phyloP scores from a whole-genome alignment of 2,113 vertebrate genomes.

The Rhinoptilus africanus region DNA sequence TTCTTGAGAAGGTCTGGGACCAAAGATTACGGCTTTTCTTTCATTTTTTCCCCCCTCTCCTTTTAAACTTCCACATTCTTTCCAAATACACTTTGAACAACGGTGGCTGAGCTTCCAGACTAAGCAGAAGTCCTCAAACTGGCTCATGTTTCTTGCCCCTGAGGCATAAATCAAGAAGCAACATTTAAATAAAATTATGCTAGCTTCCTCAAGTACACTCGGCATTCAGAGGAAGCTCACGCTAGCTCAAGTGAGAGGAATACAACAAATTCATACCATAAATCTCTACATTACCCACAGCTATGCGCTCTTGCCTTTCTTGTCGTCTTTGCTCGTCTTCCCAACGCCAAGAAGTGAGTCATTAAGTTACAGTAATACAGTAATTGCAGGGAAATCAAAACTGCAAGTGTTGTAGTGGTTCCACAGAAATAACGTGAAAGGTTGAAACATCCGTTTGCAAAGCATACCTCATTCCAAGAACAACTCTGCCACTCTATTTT shows the following conservation, averaged over 20 bases:
- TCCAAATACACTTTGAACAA: neutral
- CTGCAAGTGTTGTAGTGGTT: neutral
- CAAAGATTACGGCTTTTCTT: neutral
- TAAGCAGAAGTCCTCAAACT: neutral
- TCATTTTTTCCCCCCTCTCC: neutral
- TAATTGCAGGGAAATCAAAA: neutral
- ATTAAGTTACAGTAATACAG: neutral
- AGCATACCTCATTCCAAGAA: neutral
- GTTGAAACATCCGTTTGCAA: neutral
- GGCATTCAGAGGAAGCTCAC: neutral
- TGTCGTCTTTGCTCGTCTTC: neutral
- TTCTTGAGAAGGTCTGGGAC: neutral
- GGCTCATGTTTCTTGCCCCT: neutral
- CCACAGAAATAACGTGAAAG: rapidly evolving
- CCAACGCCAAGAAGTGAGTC: neutral
- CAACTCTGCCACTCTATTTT: neutral
- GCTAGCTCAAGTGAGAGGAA: neutral
- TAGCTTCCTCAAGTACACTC: neutral
- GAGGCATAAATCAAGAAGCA: neutral
- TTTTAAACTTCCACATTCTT: neutral
- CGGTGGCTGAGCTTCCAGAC: neutral
- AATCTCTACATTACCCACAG: neutral
- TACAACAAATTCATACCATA: neutral
- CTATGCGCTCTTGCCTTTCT: neutral
- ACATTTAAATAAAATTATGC: neutral